phyloP scores from a whole-genome alignment of 2,113 vertebrate genomes.

The cattle (Bos taurus) region DNA sequence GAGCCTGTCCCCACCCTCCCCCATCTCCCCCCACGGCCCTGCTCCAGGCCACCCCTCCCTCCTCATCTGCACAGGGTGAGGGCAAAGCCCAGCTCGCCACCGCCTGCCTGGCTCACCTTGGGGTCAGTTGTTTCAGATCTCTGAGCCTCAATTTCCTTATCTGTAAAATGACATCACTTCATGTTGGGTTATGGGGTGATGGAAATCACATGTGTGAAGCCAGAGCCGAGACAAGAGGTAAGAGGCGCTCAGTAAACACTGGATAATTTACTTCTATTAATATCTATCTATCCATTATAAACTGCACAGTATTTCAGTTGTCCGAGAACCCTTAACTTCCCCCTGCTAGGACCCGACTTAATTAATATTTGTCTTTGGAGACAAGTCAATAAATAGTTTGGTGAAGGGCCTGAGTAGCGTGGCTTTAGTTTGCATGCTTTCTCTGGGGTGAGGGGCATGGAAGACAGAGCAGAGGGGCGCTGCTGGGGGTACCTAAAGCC shows the following conservation, averaged over 20 bases:
- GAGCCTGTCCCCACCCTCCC: rapidly evolving
- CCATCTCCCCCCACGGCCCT: rapidly evolving
- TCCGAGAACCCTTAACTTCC: not conserved
- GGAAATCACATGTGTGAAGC: not conserved
- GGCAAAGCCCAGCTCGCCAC: not conserved
- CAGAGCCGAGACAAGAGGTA: not conserved
- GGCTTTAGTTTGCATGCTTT: not conserved
- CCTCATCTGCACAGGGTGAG: rapidly evolving
- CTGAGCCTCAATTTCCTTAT: not conserved
- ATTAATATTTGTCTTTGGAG: not conserved
- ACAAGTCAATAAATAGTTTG: not conserved
- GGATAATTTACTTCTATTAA: not conserved
- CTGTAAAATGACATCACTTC: not conserved
- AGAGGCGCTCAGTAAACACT: not conserved
- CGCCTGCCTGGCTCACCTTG: not conserved
- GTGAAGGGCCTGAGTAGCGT: rapidly evolving
- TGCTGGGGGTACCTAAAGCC: not conserved
- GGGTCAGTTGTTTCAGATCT: not conserved
- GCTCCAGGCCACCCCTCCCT: too few relatives aligned
- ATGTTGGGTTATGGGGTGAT: not conserved
- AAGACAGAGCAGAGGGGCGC: rapidly evolving
- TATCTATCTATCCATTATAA: not conserved
- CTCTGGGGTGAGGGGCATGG: not conserved
- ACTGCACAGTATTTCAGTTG: not conserved
- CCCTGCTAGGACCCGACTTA: not conserved